phyloP scores from a whole-genome alignment of 2,113 vertebrate genomes.

The Thunnus thynnus region DNA sequence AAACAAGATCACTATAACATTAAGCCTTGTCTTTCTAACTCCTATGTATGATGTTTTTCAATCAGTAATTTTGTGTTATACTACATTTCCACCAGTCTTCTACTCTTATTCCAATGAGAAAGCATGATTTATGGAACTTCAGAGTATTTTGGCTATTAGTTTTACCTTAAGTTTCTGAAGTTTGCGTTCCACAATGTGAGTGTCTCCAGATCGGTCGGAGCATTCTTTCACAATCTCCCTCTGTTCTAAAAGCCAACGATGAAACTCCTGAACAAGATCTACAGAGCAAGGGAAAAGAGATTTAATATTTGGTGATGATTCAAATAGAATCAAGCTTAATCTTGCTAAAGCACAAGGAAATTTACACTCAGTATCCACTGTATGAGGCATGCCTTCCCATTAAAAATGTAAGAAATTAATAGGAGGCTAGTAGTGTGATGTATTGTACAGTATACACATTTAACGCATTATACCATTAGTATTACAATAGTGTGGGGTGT shows the following conservation, averaged over 20 bases:
- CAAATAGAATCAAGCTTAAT: neutral
- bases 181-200: slow-evolving; percentile 90
- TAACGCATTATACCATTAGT: no score
- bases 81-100: neutral
- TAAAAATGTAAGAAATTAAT: neutral
- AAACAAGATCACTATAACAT: neutral
- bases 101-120: no score
- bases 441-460: neutral
- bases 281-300: slow-evolving; percentile 4
- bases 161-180: slow-evolving; percentile 92
- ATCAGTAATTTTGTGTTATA: neutral
- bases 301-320: neutral
- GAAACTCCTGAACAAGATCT: slow-evolving; percentile 94
- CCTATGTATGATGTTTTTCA: neutral
- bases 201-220: slow-evolving; percentile 92
- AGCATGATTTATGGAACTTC: neutral
- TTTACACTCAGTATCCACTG: neutral
- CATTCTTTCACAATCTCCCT: slow-evolving; percentile 90
- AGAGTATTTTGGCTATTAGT: neutral
- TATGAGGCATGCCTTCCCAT: neutral
- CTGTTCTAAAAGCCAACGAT: slow-evolving; percentile 91
- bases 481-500: neutral
- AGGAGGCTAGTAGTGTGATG: neutral
- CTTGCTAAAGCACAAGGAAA: neutral
- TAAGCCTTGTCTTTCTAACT: neutral